phyloP scores from a whole-genome alignment of 37 sponge, comb jelly and placozoan species.

The Eunapius fragilis region DNA sequence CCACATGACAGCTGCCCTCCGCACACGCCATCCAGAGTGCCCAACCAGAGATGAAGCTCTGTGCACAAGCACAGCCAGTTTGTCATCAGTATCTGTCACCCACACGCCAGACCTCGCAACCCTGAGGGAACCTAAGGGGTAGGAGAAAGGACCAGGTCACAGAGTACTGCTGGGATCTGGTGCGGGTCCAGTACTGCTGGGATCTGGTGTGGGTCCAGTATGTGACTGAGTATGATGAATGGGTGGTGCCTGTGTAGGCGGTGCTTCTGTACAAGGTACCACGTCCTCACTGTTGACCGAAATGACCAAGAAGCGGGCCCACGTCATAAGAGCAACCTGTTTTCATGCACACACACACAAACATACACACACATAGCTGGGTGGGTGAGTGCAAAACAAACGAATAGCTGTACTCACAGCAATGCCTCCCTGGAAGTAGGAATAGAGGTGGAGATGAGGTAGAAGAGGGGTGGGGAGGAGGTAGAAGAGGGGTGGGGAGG shows the following conservation, averaged over 20 bases:
- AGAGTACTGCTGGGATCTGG: not conserved
- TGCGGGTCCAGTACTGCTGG: not conserved
- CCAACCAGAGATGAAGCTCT: constrained; percentile 13
- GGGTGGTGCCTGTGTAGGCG: not conserved
- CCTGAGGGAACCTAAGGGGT: constrained; percentile 1
- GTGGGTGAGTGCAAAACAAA: too few species aligned
- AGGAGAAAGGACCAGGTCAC: not conserved
- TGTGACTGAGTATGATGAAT: not conserved
- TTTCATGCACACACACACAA: not conserved
- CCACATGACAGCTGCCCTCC: constrained; percentile 44
- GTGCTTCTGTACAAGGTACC: not conserved
- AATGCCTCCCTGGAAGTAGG: not conserved
- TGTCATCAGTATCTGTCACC: constrained; percentile 32
- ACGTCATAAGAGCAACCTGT: not conserved
- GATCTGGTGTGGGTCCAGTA: not conserved
- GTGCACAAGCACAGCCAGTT: constrained; percentile 31
- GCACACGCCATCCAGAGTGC: constrained; percentile 51
- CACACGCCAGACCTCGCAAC: constrained; percentile 38
- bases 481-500: not conserved
- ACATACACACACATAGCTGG: too few species aligned
- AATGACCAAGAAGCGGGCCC: not conserved
- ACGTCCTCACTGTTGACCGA: not conserved
- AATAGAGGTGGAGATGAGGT: not conserved
- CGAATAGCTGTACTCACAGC: too few species aligned
- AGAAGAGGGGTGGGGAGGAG: not conserved